Percentiles rank a stretch among this genome's conserved stretches.
These are phyloP conservation scores for Drosophila burlai DNA, from an alignment of 1,140 invertebrate genomes.

Conservation along the genomic window DNA sequence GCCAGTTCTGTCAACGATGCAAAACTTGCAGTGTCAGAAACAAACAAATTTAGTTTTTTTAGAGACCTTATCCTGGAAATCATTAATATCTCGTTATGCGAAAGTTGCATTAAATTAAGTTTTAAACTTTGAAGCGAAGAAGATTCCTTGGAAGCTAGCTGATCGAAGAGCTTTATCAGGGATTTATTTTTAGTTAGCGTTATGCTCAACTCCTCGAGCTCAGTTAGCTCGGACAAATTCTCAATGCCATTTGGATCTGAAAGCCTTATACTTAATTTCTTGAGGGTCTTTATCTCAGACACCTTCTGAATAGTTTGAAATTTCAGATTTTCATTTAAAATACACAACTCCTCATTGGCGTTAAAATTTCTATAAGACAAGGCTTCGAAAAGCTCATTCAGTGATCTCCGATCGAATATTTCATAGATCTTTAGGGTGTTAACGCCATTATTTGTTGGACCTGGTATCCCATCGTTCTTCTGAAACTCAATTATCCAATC, in stretches of 20 bases:
- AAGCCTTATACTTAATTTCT: background rate
- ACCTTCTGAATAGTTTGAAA: background rate
- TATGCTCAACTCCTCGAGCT: background rate
- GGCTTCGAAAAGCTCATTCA: background rate
- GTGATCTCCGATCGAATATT: no score
- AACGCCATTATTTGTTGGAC: background rate
- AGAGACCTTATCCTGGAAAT: constrained; percentile 1
- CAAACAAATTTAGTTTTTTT: background rate
- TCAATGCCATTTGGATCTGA: background rate
- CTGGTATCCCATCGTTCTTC: background rate
- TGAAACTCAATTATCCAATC: background rate
- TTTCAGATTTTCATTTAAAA: accelerated
- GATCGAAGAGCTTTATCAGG: background rate
- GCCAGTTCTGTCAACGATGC: background rate
- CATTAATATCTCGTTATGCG: background rate
- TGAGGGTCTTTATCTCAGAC: background rate
- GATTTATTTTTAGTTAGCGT: background rate
- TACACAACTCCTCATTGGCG: background rate
- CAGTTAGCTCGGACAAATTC: background rate
- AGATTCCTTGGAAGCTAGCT: background rate
- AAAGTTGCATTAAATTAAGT: background rate
- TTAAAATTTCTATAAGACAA: background rate
- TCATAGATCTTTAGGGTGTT: background rate
- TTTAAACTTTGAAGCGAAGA: background rate
- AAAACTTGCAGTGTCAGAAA: no score